Evolutionary conservation across 2,888 invertebrate species (phyloP).

Genomic region (Lucinisca nassula): DNA sequence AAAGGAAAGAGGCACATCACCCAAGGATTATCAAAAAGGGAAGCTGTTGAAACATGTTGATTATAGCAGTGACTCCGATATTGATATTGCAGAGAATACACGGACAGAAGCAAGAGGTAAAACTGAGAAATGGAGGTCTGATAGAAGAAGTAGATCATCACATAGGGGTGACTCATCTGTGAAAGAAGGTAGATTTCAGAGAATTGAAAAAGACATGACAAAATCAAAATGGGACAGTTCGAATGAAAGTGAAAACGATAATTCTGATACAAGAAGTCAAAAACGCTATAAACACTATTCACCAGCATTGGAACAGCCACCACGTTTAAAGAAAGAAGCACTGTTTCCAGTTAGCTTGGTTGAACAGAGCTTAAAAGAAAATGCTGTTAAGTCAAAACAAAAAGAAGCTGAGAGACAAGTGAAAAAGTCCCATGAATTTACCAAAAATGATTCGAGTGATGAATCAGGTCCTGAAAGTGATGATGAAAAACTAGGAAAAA

Average conservation of each 20-base stretch:
- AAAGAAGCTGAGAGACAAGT: background rate
- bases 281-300: background rate
- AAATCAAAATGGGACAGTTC: constrained; percentile 69
- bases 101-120: background rate
- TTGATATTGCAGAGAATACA: constrained; percentile 1
- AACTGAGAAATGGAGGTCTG: background rate
- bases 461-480: constrained; percentile 18
- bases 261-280: background rate
- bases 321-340: background rate
- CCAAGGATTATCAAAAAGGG: constrained; percentile 19
- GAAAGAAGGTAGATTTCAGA: background rate
- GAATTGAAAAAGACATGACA: constrained; percentile 17
- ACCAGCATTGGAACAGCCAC: background rate
- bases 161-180: background rate
- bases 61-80: constrained; percentile 26
- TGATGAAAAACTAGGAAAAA: background rate
- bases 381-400: background rate
- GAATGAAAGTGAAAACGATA: constrained; percentile 10
- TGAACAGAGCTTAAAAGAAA: background rate
- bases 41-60: constrained; percentile 1
- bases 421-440: background rate
- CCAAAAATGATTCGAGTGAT: constrained; percentile 38
- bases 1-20: constrained; percentile 20
- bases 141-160: background rate
- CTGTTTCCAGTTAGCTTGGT: background rate